Percentiles rank a stretch among this genome's conserved stretches.
Conservation (phyloP, 1,140 invertebrate genomes). For the Aphaenogaster floridana region DNA sequence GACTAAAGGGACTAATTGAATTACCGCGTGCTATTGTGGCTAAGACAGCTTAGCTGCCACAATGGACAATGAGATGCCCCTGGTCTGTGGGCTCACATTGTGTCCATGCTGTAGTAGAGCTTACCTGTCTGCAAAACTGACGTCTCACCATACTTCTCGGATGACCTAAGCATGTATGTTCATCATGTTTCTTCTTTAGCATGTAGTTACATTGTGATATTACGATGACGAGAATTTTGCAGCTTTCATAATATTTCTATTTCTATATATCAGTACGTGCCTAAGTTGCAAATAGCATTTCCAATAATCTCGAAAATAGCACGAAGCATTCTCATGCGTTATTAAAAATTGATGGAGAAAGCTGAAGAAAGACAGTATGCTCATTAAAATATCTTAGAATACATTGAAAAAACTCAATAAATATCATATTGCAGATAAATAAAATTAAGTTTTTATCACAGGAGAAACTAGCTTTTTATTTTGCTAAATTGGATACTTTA, state of each 20-base stretch:
- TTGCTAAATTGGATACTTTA: neutral
- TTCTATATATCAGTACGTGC: neutral
- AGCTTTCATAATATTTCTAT: conserved; percentile 37
- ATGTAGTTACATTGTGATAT: conserved; percentile 28
- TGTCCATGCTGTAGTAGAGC: conserved; percentile 50
- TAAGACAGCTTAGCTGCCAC: conserved; percentile 62
- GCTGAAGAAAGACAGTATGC: neutral
- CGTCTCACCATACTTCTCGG: conserved; percentile 50
- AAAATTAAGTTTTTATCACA: neutral
- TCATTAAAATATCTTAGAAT: neutral
- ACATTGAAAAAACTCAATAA: neutral
- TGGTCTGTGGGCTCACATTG: conserved; percentile 58
- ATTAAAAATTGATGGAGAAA: neutral
- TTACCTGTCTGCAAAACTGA: conserved; percentile 49
- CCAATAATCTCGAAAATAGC: conserved; percentile 7
- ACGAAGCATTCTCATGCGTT: neutral
- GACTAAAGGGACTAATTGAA: conserved; percentile 67
- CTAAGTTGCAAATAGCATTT: conserved; percentile 5
- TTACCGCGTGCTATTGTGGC: conserved; percentile 67
- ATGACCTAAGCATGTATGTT: conserved; percentile 61
- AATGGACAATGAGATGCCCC: conserved; percentile 67
- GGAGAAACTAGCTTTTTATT: neutral
- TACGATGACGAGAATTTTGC: conserved; percentile 42
- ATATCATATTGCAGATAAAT: neutral
- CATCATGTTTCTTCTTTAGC: conserved; percentile 53